phyloP scores from a whole-genome alignment of 2,113 vertebrate genomes.

The Menura novaehollandiae region DNA sequence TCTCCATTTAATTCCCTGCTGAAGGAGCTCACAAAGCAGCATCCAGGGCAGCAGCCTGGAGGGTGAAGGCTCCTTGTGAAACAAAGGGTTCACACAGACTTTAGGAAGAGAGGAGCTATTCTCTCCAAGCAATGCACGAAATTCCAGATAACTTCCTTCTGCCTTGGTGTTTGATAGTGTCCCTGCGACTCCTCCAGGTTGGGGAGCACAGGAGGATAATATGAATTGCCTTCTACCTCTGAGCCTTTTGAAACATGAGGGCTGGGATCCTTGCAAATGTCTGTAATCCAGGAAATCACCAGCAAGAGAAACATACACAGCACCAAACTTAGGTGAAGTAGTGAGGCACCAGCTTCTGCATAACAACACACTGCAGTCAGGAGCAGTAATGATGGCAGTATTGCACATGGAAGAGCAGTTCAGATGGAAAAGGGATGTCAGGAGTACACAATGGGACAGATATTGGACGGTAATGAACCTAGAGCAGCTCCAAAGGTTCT shows the following conservation, averaged over 20 bases:
- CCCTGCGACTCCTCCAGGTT: not conserved
- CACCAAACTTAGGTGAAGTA: not conserved
- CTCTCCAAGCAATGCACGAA: not conserved
- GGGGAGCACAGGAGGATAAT: not conserved
- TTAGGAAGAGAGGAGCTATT: not conserved
- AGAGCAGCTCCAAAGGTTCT: not conserved
- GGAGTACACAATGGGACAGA: not conserved
- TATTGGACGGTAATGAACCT: not conserved
- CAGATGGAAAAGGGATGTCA: not conserved
- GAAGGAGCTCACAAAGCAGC: not conserved
- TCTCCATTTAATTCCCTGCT: not conserved
- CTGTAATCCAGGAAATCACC: not conserved
- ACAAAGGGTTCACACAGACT: not conserved
- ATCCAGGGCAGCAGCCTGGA: not conserved
- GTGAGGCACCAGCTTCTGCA: not conserved
- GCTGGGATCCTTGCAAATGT: not conserved
- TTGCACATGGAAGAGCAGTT: not conserved
- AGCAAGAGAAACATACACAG: not conserved
- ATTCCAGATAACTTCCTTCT: not conserved
- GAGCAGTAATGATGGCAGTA: not conserved
- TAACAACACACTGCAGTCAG: not conserved
- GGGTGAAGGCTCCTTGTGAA: not conserved
- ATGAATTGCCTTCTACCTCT: not conserved
- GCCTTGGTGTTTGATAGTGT: not conserved
- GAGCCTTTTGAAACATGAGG: not conserved